Conservation (phyloP, 2,888 invertebrate species). For the Pteria penguin region DNA sequence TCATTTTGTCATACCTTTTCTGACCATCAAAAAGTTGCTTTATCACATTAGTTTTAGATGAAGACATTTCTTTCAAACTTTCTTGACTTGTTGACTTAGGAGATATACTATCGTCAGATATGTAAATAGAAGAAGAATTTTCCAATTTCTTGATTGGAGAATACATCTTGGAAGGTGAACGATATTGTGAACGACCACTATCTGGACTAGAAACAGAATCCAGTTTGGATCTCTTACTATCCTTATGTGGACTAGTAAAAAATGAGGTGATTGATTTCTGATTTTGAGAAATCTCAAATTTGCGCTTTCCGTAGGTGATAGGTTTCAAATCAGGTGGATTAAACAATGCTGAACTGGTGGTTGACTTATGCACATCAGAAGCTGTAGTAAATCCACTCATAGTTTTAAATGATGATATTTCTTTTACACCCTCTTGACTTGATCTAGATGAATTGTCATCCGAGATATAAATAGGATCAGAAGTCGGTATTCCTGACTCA, state of each 20-base stretch:
- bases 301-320: not conserved
- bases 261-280: not conserved
- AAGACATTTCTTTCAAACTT: constrained; percentile 5
- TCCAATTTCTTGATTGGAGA: constrained; percentile 60
- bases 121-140: constrained; percentile 49
- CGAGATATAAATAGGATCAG: too few species aligned
- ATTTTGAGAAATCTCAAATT: not conserved
- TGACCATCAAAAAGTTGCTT: constrained; percentile 62
- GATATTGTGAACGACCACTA: constrained; percentile 15
- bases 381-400: constrained; percentile 31
- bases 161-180: constrained; percentile 53
- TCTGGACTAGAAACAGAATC: not conserved
- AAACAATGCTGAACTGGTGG: not conserved
- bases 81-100: constrained; percentile 48
- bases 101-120: constrained; percentile 48
- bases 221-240: not conserved
- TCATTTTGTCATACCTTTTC: constrained; percentile 36
- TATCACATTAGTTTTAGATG: constrained; percentile 41
- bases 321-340: not conserved
- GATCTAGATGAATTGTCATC: not conserved
- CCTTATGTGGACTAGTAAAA: not conserved
- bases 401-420: not conserved
- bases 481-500: not conserved
- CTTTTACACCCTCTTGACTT: not conserved
- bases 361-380: constrained; percentile 20